A percentile compares a stretch with the other conserved stretches of the same genome.
Evolutionary conservation across 2,888 invertebrate species (phyloP).

Genomic region (Trichopria drosophilae): DNA sequence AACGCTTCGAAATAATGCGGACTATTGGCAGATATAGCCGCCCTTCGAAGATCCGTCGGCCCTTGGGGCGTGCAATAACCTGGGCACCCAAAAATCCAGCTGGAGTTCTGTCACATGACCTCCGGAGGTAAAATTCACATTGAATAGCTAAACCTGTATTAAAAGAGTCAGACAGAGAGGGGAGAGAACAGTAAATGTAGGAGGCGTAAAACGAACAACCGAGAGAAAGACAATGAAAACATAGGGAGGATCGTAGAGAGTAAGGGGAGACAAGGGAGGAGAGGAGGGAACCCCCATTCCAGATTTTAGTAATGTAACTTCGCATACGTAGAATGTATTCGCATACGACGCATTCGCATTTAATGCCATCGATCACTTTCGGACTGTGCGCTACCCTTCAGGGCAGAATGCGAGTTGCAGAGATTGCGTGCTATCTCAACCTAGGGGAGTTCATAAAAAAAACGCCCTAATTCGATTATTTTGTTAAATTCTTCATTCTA

Average conservation of each 20-base stretch:
- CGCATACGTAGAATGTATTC: no score
- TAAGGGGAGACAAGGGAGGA: no score
- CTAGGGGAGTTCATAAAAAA: no score
- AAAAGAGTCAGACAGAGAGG: conserved; percentile 26
- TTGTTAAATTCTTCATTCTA: no score
- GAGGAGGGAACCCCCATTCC: conserved; percentile 23
- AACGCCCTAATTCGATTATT: no score
- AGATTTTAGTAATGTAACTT: conserved; percentile 35
- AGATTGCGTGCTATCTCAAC: not conserved
- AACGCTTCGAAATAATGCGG: conserved; percentile 47
- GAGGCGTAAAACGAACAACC: conserved; percentile 7
- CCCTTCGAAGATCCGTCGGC: conserved; percentile 41
- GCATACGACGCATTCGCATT: conserved; percentile 43
- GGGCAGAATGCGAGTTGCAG: conserved; percentile 20
- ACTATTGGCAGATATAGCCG: conserved; percentile 34
- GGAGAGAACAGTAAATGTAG: conserved; percentile 15
- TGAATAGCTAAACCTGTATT: no score
- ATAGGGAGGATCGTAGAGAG: no score
- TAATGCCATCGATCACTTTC: conserved; percentile 47
- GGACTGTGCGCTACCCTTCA: conserved; percentile 25
- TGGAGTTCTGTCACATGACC: conserved; percentile 46
- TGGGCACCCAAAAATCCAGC: conserved; percentile 48
- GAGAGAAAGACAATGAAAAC: conserved; percentile 6
- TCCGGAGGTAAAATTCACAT: conserved; percentile 49
- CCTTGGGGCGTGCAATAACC: conserved; percentile 44